These are phyloP conservation scores for Rhinogobius similis DNA, from an alignment of 2,113 vertebrate genomes.

Conservation along the genomic window DNA sequence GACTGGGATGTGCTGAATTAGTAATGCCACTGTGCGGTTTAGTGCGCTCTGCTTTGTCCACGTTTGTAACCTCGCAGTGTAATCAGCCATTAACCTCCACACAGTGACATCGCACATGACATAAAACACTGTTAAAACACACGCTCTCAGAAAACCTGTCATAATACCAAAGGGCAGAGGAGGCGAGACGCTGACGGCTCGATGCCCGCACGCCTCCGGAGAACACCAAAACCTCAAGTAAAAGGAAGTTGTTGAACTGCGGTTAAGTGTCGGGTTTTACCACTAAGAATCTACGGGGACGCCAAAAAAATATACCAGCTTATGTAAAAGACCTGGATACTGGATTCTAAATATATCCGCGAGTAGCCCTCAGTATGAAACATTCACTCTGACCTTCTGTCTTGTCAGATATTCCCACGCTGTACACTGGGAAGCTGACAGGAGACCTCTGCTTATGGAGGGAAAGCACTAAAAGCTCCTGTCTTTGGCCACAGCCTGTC, in stretches of 20 bases:
- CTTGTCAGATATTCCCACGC: slow-evolving; percentile 64
- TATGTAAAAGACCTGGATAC: slow-evolving; percentile 67
- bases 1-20: slow-evolving; percentile 17
- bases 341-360: slow-evolving; percentile 65
- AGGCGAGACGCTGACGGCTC: slow-evolving; percentile 16
- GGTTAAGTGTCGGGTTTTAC: slow-evolving; percentile 42
- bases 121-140: slow-evolving; percentile 22
- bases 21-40: slow-evolving; percentile 16
- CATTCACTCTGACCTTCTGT: slow-evolving; percentile 76
- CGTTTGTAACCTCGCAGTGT: slow-evolving; percentile 34
- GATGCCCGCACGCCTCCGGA: slow-evolving; percentile 14
- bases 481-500: slow-evolving; percentile 66
- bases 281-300: slow-evolving; percentile 22
- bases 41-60: slow-evolving; percentile 2
- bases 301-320: slow-evolving; percentile 39
- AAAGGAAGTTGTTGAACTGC: slow-evolving; percentile 15
- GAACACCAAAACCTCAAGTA: slow-evolving; percentile 31
- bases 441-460: slow-evolving; percentile 62
- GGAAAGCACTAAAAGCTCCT: slow-evolving; percentile 67
- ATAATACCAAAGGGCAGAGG: slow-evolving; percentile 33
- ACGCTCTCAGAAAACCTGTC: slow-evolving; percentile 28
- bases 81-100: slow-evolving; percentile 41
- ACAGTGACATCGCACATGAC: slow-evolving; percentile 13
- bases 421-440: slow-evolving; percentile 67
- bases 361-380: slow-evolving; percentile 65